These are phyloP conservation scores for Troglohyphantes excavatus DNA, from an alignment of 2,888 invertebrate genomes.

Conservation along the genomic window DNA sequence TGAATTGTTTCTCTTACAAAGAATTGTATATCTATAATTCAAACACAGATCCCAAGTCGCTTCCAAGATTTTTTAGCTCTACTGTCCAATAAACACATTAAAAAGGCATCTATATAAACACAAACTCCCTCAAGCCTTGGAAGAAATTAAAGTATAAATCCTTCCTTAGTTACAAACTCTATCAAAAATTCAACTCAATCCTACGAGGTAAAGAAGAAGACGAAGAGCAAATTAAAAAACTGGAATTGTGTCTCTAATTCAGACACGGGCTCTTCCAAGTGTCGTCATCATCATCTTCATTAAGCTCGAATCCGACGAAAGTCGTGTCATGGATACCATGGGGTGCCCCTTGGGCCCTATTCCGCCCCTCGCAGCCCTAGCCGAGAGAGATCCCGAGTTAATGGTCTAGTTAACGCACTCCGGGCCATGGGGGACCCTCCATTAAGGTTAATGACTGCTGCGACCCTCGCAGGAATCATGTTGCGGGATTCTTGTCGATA, in stretches of 20 bases:
- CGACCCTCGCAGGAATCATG: conserved; percentile 20
- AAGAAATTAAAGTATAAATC: no score
- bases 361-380: conserved; percentile 5
- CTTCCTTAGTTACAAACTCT: no score
- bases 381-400: conserved; percentile 34
- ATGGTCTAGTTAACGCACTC: conserved; percentile 61
- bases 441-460: conserved; percentile 51
- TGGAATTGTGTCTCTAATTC: background rate
- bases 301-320: conserved; percentile 24
- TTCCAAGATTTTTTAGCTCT: no score
- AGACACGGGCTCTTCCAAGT: background rate
- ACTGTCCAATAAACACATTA: no score
- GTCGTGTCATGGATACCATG: conserved; percentile 29
- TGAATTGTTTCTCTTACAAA: no score
- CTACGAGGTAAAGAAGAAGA: no score
- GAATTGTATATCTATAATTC: no score
- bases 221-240: background rate
- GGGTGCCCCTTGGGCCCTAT: conserved; percentile 12
- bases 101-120: no score
- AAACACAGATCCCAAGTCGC: no score
- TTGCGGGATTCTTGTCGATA: background rate
- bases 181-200: no score
- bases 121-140: no score
- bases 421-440: conserved; percentile 41
- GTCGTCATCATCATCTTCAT: conserved; percentile 63